Evolutionary conservation across 1,140 invertebrate genomes (phyloP), one percentile per base, ranked within the genome.

Genomic region (Euura saliciscinereae): DNA sequence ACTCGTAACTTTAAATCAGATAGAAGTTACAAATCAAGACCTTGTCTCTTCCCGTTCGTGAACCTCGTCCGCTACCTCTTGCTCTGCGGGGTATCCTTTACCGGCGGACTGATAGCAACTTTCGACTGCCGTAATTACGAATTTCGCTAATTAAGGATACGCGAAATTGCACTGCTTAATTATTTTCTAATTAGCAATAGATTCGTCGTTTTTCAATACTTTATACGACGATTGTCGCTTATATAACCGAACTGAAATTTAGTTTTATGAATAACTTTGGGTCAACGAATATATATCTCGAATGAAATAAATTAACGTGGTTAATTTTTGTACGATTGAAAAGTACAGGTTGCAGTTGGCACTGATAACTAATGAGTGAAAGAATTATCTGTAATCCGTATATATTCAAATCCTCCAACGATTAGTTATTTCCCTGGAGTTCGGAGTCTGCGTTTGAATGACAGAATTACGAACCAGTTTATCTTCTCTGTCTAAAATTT

Each of bases 1-100:
- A 59, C 3, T 59, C 51, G 51, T n/a, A 59, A 59, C 51, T 59
- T 59, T 59, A n/a, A n/a, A 59, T 59, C 51, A 59, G 51, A 59
- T 59, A 59, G 6, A 8, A 59, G 51, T 59, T 59, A 59, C 51
- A 59, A 59, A 59, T 59, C 51, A 59, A 59, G 51, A 59, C 51
- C 51, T 59, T 59, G 51, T 59, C 51, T 59, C 51, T n/a, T n/a
- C 13, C 8, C 51, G 5, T n/a, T 28, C 28, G 28, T 28, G 28
- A 28, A 28, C 28, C 28, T 28, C 28, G 28, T 28, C 28, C 28
- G 28, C 28, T 28, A 28, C 28, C 28, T 28, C 28, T 28, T 28
- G 28, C 28, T 28, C 28, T 28, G 28, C 28, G 1, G 28, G 28
- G 28, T 28, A 28, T 28, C 28, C 28, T 28, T 28, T 28, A 28